Conservation (phyloP, 2,113 vertebrate species). For the Ellobius talpinus region DNA sequence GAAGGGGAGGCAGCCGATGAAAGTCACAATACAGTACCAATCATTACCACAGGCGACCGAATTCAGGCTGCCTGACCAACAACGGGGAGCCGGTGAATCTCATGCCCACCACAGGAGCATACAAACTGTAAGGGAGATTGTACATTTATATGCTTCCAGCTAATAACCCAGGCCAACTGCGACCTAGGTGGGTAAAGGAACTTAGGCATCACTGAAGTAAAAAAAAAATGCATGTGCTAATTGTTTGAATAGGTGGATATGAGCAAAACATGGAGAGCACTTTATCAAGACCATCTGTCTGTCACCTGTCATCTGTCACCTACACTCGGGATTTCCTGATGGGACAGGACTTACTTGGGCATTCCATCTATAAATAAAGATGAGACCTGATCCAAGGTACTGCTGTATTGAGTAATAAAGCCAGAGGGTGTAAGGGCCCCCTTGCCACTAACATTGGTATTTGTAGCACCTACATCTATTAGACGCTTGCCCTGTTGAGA, state of each 20-base stretch:
- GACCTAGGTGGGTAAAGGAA: background rate
- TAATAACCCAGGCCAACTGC: background rate
- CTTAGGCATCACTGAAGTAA: background rate
- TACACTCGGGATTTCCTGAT: background rate
- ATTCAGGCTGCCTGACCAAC: background rate
- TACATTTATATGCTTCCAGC: background rate
- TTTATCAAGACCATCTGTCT: background rate
- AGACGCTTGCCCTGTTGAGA: background rate
- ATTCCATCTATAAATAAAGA: background rate
- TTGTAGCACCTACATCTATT: constrained; percentile 45
- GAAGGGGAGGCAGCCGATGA: background rate
- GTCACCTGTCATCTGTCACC: background rate
- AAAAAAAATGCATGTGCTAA: background rate
- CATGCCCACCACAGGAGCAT: background rate
- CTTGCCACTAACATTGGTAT: constrained; percentile 18
- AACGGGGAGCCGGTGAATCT: background rate
- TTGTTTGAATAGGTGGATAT: too few species aligned
- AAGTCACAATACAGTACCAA: too few species aligned
- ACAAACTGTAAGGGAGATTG: background rate
- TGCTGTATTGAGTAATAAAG: background rate
- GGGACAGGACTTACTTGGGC: background rate
- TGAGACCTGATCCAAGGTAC: background rate
- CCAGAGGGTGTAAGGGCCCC: background rate
- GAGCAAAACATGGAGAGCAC: background rate
- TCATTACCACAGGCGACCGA: fast-evolving